Evolutionary conservation across 1,140 invertebrate genomes (phyloP).

Genomic region (Leptinotarsa undecemlineata): DNA sequence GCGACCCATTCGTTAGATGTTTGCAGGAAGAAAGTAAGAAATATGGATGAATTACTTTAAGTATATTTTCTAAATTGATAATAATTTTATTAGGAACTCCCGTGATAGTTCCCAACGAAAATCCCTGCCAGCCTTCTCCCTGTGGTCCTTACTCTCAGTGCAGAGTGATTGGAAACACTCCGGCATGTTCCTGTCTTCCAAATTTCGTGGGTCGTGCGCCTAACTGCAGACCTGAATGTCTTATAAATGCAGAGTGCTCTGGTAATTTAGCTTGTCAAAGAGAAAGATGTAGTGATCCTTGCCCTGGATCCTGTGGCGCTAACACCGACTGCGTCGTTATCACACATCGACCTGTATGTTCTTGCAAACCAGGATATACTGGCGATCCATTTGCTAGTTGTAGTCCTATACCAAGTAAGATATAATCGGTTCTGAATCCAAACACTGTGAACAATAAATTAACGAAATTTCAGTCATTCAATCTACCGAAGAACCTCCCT

Average conservation of each 20-base stretch:
- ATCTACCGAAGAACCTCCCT: conserved; percentile 46
- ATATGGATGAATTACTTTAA: conserved; percentile 10
- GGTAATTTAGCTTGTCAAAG: conserved; percentile 66
- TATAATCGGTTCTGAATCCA: neutral
- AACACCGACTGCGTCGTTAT: conserved; percentile 65
- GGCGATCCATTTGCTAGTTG: conserved; percentile 67
- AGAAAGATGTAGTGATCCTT: conserved; percentile 67
- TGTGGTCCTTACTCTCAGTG: conserved; percentile 69
- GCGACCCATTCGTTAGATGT: conserved; percentile 76
- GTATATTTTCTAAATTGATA: conserved; percentile 11
- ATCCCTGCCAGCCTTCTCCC: conserved; percentile 67
- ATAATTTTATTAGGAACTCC: conserved; percentile 34
- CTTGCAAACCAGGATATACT: conserved; percentile 62
- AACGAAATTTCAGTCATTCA: conserved; percentile 34
- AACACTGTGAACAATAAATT: neutral
- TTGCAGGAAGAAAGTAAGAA: conserved; percentile 60
- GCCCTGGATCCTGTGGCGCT: conserved; percentile 62
- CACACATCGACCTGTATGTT: conserved; percentile 66
- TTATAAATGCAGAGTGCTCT: conserved; percentile 67
- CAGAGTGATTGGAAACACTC: conserved; percentile 61
- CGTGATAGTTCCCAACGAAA: conserved; percentile 53
- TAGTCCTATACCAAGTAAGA: conserved; percentile 56
- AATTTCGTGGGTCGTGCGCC: conserved; percentile 65
- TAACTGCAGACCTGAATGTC: conserved; percentile 69
- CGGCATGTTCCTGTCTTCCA: conserved; percentile 65